Conservation (phyloP, 1,140 invertebrate genomes). For the Penaeus chinensis region DNA sequence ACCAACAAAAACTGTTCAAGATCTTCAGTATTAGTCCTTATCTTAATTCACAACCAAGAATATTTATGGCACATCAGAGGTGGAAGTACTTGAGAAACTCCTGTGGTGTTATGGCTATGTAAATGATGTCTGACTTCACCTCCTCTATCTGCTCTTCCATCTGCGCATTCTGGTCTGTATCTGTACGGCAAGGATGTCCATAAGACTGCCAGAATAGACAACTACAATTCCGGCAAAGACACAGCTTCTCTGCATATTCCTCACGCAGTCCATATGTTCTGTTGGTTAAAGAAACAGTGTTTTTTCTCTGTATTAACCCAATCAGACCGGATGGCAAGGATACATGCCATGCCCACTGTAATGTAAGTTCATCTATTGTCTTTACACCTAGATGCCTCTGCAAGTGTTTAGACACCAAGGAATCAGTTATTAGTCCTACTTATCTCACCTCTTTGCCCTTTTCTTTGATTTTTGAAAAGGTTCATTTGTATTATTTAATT, state of each 20-base stretch:
- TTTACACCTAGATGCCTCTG: too few relatives aligned
- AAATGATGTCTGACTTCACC: slow-evolving; percentile 43
- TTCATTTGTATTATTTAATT: too few relatives aligned
- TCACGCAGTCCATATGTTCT: slow-evolving; percentile 80
- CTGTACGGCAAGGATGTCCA: slow-evolving; percentile 89
- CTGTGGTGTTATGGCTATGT: slow-evolving; percentile 50
- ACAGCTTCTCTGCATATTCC: slow-evolving; percentile 94
- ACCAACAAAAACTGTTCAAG: background rate
- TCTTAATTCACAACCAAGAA: background rate
- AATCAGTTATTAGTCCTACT: too few relatives aligned
- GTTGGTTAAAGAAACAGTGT: background rate
- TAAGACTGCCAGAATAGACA: slow-evolving; percentile 96
- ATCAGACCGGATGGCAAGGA: background rate
- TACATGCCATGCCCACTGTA: background rate
- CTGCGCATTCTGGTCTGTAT: slow-evolving; percentile 74
- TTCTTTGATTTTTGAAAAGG: too few relatives aligned
- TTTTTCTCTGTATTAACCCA: background rate
- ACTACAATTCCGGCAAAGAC: slow-evolving; percentile 93
- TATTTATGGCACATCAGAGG: slow-evolving; percentile 9
- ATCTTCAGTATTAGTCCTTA: background rate
- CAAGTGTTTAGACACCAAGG: too few relatives aligned
- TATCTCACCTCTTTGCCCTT: too few relatives aligned
- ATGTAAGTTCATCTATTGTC: too few relatives aligned
- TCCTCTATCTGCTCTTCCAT: slow-evolving; percentile 29
- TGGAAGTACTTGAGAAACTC: slow-evolving; percentile 56